phyloP scores from a whole-genome alignment of 2,888 invertebrate genomes.

The Thereva nobilitata region DNA sequence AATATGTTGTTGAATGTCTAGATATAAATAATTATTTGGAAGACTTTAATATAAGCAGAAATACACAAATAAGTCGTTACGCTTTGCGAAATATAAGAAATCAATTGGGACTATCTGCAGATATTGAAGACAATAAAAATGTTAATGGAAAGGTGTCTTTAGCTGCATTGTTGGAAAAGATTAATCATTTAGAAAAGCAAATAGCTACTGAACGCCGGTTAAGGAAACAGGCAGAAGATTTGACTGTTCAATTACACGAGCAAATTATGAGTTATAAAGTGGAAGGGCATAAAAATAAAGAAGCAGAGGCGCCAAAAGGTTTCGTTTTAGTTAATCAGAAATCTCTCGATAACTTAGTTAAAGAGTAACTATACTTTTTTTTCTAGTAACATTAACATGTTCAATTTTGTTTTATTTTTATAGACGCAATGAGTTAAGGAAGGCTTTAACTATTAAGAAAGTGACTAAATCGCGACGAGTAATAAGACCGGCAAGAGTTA shows the following conservation, averaged over 20 bases:
- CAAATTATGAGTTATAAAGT: constrained; percentile 62
- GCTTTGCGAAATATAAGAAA: constrained; percentile 59
- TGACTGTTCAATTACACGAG: constrained; percentile 65
- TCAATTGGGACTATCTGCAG: constrained; percentile 56
- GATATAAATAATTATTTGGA: constrained; percentile 68
- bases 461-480: constrained; percentile 11
- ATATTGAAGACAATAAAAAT: constrained; percentile 32
- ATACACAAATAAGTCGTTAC: constrained; percentile 61
- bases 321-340: constrained; percentile 50
- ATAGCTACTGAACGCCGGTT: constrained; percentile 65
- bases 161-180: constrained; percentile 48
- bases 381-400: neutral
- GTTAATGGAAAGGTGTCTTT: constrained; percentile 49
- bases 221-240: constrained; percentile 66
- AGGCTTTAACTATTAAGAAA: constrained; percentile 37
- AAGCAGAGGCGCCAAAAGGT: constrained; percentile 47
- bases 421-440: constrained; percentile 47
- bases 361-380: constrained; percentile 47
- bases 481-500: constrained; percentile 44
- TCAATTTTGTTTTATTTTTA: constrained; percentile 8
- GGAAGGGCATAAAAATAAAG: constrained; percentile 42
- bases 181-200: constrained; percentile 62
- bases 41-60: constrained; percentile 70
- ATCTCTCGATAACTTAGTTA: constrained; percentile 48
- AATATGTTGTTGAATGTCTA: constrained; percentile 64